These are phyloP conservation scores for Nemotelus nigrinus DNA, from an alignment of 2,888 invertebrate genomes.

Conservation along the genomic window DNA sequence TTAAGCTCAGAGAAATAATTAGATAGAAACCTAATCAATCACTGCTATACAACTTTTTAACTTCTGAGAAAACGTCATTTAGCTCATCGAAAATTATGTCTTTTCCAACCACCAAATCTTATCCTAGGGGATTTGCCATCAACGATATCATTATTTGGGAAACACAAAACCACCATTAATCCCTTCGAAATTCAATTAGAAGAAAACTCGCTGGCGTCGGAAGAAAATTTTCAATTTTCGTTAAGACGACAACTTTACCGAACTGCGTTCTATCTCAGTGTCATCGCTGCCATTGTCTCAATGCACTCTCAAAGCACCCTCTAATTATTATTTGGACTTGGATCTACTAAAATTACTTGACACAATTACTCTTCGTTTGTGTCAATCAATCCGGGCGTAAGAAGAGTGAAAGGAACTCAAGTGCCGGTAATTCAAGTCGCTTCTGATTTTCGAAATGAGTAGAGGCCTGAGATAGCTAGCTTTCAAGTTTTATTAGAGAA, in stretches of 20 bases:
- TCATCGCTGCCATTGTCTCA: neutral
- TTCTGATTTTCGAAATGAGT: constrained; percentile 7
- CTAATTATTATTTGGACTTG: constrained; percentile 33
- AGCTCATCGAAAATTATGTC: neutral
- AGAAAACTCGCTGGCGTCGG: neutral
- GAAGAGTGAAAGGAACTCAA: constrained; percentile 16
- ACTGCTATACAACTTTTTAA: constrained; percentile 15
- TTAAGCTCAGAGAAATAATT: neutral
- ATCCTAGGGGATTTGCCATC: constrained; percentile 29
- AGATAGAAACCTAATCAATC: constrained; percentile 27
- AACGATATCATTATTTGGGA: constrained; percentile 39
- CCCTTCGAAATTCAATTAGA: constrained; percentile 45
- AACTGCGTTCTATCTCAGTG: neutral
- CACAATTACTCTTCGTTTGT: constrained; percentile 45
- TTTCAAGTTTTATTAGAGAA: neutral
- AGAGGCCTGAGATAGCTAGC: neutral
- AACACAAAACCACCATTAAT: constrained; percentile 45
- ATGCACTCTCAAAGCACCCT: neutral
- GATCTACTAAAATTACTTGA: constrained; percentile 30
- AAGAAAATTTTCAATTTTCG: constrained; percentile 41
- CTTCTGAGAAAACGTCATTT: neutral
- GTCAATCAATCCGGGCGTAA: constrained; percentile 38
- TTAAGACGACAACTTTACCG: neutral
- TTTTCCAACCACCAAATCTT: neutral
- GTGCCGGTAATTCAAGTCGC: neutral